Conservation (phyloP, 2,113 vertebrate species). For the Oncorhynchus tshawytscha region DNA sequence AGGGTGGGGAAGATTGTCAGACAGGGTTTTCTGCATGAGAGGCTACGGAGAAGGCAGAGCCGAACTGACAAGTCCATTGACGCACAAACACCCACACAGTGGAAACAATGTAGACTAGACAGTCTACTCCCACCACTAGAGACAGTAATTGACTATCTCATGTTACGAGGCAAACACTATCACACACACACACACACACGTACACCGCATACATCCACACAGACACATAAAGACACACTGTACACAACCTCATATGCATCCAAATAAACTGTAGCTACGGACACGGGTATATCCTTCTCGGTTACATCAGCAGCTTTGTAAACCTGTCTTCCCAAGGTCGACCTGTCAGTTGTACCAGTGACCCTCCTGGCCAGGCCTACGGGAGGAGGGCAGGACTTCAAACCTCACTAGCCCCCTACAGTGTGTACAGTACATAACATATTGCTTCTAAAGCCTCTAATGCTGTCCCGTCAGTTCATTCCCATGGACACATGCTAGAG, state of each 20-base stretch:
- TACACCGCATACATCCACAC: background rate
- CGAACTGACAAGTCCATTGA: no score
- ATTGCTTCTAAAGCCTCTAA: no score
- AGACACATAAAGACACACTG: background rate
- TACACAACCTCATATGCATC: conserved; percentile 20
- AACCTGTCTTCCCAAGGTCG: conserved; percentile 58
- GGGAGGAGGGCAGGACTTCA: conserved; percentile 19
- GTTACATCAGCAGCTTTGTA: conserved; percentile 52
- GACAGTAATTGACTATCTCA: background rate
- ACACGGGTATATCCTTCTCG: conserved; percentile 53
- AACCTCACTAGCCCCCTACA: conserved; percentile 29
- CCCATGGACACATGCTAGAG: no score
- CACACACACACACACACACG: no score
- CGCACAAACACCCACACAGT: no score
- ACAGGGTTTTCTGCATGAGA: background rate
- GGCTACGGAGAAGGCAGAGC: no score
- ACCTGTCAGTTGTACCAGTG: conserved; percentile 58
- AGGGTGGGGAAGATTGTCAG: background rate
- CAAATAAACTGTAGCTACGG: conserved; percentile 13
- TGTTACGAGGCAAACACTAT: background rate
- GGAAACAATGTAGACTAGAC: no score
- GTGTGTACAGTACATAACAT: background rate
- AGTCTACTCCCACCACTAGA: no score
- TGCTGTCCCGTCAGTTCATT: no score
- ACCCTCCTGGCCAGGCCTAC: conserved; percentile 18